phyloP scores from a whole-genome alignment of 1,140 invertebrate species.

The Macrotrachela quadricornifera region DNA sequence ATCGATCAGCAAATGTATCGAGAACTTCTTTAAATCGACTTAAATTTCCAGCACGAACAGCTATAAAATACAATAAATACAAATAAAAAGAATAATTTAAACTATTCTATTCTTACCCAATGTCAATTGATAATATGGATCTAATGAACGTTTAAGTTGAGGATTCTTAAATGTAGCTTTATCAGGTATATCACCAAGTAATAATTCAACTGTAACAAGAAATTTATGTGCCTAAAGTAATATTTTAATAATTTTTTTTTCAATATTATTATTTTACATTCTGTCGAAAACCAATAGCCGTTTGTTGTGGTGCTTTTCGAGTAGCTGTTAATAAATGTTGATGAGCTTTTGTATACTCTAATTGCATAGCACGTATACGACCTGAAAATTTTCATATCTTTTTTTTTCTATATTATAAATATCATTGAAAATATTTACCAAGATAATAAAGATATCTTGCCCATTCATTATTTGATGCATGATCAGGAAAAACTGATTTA shows the following conservation, averaged over 20 bases:
- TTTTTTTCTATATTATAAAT: background rate
- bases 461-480: slow-evolving; percentile 92
- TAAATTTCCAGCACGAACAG: slow-evolving; percentile 78
- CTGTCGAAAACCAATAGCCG: slow-evolving; percentile 93
- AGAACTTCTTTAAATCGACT: slow-evolving; percentile 78
- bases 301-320: slow-evolving; percentile 82
- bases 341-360: slow-evolving; percentile 88
- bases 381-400: slow-evolving; percentile 35
- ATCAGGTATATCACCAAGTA: slow-evolving; percentile 91
- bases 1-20: slow-evolving; percentile 40
- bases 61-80: slow-evolving; percentile 28
- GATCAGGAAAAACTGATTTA: slow-evolving; percentile 81
- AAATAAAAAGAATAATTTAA: too few species aligned
- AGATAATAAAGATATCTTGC: slow-evolving; percentile 87
- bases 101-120: too few species aligned
- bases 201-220: slow-evolving; percentile 75
- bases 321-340: slow-evolving; percentile 74
- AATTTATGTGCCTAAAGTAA: slow-evolving; percentile 54
- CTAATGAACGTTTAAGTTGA: slow-evolving; percentile 57
- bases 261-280: slow-evolving; percentile 37
- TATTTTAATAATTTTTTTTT: background rate
- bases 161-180: slow-evolving; percentile 49
- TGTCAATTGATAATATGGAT: slow-evolving; percentile 85
- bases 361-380: slow-evolving; percentile 78
- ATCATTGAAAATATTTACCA: slow-evolving; percentile 13